phyloP scores from a whole-genome alignment of 35 echinoderm and acorn worm genomes.

The Ophiothrix spiculata region DNA sequence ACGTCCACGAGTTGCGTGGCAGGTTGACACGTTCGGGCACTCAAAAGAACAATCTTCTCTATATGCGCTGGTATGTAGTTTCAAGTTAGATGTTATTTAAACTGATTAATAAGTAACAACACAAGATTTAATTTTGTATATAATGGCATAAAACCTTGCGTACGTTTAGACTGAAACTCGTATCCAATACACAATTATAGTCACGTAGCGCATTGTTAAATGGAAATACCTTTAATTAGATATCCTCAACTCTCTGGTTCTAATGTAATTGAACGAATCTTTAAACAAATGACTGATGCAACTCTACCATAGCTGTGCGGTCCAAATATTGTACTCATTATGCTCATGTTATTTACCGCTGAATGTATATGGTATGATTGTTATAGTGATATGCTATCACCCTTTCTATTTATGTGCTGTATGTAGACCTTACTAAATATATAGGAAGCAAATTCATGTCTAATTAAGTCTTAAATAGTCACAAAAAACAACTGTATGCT shows the following conservation, averaged over 20 bases:
- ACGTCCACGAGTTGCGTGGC: conserved; percentile 78
- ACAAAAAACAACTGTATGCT: background rate
- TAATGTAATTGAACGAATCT: too few species aligned
- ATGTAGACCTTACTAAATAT: background rate
- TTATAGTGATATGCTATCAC: too few species aligned
- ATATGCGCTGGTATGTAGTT: conserved; percentile 91
- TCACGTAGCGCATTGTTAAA: too few species aligned
- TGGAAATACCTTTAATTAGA: too few species aligned
- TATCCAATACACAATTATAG: background rate
- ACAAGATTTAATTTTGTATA: background rate
- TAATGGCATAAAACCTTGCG: background rate
- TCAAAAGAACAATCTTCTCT: conserved; percentile 92
- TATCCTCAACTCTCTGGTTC: too few species aligned
- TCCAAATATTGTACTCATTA: too few species aligned
- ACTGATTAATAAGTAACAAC: background rate
- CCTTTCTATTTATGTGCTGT: background rate
- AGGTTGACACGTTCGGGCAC: conserved; percentile 97
- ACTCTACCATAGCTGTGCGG: too few species aligned
- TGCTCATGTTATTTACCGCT: too few species aligned
- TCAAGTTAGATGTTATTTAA: background rate
- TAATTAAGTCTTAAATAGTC: background rate
- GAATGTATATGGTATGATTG: too few species aligned
- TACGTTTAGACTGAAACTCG: background rate
- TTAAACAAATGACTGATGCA: too few species aligned
- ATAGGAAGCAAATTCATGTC: background rate